Evolutionary conservation across 2,113 vertebrate species (phyloP), one percentile per base, ranked within the genome.

Genomic region (Eurypyga helias): DNA sequence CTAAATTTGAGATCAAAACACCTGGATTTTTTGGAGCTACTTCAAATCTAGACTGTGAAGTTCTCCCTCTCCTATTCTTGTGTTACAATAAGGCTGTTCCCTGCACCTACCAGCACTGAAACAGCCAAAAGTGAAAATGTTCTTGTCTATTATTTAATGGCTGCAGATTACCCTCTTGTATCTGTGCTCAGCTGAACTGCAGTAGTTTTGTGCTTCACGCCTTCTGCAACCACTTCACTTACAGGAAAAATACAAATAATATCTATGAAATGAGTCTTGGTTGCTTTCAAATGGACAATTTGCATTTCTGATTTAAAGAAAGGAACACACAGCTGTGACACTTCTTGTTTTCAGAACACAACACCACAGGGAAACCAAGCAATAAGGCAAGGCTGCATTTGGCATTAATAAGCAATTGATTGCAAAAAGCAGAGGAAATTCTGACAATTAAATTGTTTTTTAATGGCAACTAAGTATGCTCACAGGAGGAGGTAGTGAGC

Each of bases 341-440:
- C 60, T 67, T 90, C 79, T 94, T 95, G 95, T 94, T 96, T 96
- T 95, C 79, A 96, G 94, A 91, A 93, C 85, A 95, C 94, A 96
- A 14, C 86, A 76, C 93, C 64, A 49, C 83, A 77, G 91, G 92
- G 94, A 92, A 92, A 77, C 36, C 67, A 46, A 94, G 82, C 52
- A 95, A 81, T 78, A 95, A 92, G 54, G 52, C 75, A 58, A 48
- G 58, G 41, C 71, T 88, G 54, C 34, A 21, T 75, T 81, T 91
- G 96, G 52, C 85, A 93, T 94, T 96, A 96, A 91, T 93, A 96
- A 96, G 76, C 79, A 96, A 95, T 92, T 96, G 94, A 92, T 93
- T 89, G 81, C 79, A 80, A 86, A 92, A 95, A 90, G 20, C 67
- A 85, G 81, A 85, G 48, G 54, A 96, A 81, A 95, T 90, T 93